Percentiles rank a stretch among this genome's conserved stretches.
Evolutionary conservation across 92 coral and sea anemone genomes (phyloP).

Genomic region (Paramuricea clavata): DNA sequence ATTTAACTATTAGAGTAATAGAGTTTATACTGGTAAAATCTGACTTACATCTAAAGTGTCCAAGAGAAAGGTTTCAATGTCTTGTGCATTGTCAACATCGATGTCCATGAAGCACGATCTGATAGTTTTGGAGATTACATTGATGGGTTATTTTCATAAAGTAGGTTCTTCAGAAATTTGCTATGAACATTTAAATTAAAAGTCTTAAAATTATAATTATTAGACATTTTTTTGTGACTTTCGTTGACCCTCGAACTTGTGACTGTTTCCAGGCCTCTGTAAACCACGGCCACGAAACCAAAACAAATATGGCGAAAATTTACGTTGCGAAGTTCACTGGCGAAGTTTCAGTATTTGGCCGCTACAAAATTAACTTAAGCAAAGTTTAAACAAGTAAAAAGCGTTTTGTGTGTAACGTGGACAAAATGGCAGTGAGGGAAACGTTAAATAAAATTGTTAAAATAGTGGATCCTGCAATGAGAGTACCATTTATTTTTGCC

Average conservation of each 20-base stretch:
- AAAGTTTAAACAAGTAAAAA: neutral
- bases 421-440: neutral
- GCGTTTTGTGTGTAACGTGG: neutral
- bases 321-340: neutral
- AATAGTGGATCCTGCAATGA: neutral
- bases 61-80: conserved; percentile 75
- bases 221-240: neutral
- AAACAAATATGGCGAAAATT: neutral
- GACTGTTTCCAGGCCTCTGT: neutral
- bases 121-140: too few species aligned
- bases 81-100: conserved; percentile 18
- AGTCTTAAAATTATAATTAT: too few species aligned
- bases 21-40: neutral
- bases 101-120: neutral
- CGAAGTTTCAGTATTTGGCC: too few species aligned
- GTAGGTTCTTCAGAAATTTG: neutral
- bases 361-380: neutral
- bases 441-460: neutral
- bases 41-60: conserved; percentile 83
- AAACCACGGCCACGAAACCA: neutral
- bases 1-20: too few species aligned
- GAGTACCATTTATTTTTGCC: conserved; percentile 1
- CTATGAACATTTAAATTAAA: neutral
- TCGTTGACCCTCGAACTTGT: neutral
- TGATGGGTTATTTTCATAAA: too few species aligned